Evolutionary conservation across 1,140 invertebrate genomes (phyloP).

Genomic region (Apis cerana): DNA sequence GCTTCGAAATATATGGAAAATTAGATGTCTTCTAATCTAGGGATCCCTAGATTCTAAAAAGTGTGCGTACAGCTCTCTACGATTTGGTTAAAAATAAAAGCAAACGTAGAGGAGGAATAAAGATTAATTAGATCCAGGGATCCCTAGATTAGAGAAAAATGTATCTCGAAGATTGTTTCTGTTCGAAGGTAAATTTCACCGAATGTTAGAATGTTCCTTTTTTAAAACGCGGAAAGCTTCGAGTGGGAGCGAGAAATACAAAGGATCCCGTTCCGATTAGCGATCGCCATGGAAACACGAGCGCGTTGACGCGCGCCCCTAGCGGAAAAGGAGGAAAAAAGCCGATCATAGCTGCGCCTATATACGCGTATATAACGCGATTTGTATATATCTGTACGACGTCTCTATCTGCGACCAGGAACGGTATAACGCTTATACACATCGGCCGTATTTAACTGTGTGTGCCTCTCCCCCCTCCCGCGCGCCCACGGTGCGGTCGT

Average conservation of each 20-base stretch:
- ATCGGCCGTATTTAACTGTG: constrained; percentile 70
- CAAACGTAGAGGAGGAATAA: too few species aligned
- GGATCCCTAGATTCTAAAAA: too few species aligned
- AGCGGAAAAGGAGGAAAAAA: constrained; percentile 68
- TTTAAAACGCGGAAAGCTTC: background rate
- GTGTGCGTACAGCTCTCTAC: too few species aligned
- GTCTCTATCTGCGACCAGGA: background rate
- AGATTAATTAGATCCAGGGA: too few species aligned
- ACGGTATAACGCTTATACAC: constrained; percentile 34
- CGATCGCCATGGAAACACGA: constrained; percentile 85
- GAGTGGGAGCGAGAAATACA: constrained; percentile 15
- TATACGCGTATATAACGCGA: constrained; percentile 34
- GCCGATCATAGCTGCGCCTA: constrained; percentile 29
- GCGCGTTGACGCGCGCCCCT: constrained; percentile 81
- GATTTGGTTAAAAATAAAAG: too few species aligned
- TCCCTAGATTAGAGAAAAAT: too few species aligned
- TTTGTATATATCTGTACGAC: constrained; percentile 44
- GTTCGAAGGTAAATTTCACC: too few species aligned
- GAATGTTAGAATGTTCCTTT: too few species aligned
- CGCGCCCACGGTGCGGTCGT: constrained; percentile 44
- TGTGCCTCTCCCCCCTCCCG: constrained; percentile 11
- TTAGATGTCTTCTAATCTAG: too few species aligned
- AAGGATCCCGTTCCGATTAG: constrained; percentile 80
- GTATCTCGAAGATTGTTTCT: too few species aligned
- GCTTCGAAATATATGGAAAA: too few species aligned